phyloP scores from a whole-genome alignment of 2,888 invertebrate genomes.

The Empis stercorea region DNA sequence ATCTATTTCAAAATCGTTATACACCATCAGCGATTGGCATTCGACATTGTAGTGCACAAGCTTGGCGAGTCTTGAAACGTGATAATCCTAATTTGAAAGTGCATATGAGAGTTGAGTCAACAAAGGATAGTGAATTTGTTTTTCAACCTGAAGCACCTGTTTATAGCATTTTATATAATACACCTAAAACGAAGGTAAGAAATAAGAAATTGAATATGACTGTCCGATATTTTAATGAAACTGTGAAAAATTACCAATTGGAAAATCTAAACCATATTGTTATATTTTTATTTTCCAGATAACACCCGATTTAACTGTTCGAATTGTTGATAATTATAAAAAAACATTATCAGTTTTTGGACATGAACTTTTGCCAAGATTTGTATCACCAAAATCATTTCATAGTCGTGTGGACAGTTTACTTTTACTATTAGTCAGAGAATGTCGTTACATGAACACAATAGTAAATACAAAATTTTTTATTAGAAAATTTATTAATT shows the following conservation, averaged over 20 bases:
- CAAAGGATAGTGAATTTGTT: slow-evolving; percentile 44
- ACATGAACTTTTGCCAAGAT: slow-evolving; percentile 52
- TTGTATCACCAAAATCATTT: slow-evolving; percentile 52
- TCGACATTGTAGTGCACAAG: slow-evolving; percentile 37
- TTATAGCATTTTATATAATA: slow-evolving; percentile 48
- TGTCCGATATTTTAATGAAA: no score
- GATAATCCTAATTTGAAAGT: slow-evolving; percentile 51
- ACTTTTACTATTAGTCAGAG: slow-evolving; percentile 50
- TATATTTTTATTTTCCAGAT: slow-evolving; percentile 27
- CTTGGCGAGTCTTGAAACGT: slow-evolving; percentile 39
- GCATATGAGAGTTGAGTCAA: slow-evolving; percentile 52
- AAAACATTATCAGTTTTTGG: slow-evolving; percentile 52
- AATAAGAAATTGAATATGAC: neutral
- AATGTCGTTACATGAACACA: slow-evolving; percentile 53
- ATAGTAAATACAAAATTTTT: slow-evolving; percentile 39
- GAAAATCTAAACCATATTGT: no score
- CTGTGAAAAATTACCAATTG: no score
- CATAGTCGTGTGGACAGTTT: slow-evolving; percentile 55
- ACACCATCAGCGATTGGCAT: slow-evolving; percentile 44
- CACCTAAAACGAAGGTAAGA: slow-evolving; percentile 45
- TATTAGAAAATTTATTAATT: neutral
- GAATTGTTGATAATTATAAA: slow-evolving; percentile 47
- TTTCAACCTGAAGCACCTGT: slow-evolving; percentile 61
- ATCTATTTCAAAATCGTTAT: slow-evolving; percentile 60
- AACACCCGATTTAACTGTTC: slow-evolving; percentile 39